Evolutionary conservation across 2,888 invertebrate genomes (phyloP).

Genomic region (Malthinus seriepunctatus): DNA sequence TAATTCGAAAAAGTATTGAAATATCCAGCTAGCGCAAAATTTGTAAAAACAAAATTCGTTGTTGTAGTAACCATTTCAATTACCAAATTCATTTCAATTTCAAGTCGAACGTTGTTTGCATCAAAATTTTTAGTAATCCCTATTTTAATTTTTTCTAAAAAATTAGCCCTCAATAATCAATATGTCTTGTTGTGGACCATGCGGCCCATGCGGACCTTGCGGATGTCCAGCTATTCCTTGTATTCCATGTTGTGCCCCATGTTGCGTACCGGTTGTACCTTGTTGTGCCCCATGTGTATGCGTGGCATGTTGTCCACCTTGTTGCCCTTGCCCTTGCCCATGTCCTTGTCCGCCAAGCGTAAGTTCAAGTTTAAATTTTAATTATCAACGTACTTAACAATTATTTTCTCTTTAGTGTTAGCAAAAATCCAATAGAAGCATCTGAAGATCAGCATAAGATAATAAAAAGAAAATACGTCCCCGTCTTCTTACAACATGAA

Average conservation of each 20-base stretch:
- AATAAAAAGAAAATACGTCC: too few relatives aligned
- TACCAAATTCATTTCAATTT: background rate
- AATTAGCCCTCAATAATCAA: background rate
- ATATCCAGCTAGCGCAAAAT: background rate
- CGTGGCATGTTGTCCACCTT: background rate
- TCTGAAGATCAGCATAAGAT: too few relatives aligned
- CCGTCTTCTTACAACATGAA: too few relatives aligned
- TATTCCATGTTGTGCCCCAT: background rate
- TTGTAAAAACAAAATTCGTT: constrained; percentile 2
- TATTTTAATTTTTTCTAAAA: background rate
- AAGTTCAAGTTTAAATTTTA: background rate
- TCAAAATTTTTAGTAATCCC: background rate
- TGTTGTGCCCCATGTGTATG: constrained; percentile 2
- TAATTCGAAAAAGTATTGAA: background rate
- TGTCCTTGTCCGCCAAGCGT: background rate
- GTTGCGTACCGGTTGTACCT: background rate
- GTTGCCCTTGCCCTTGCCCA: background rate
- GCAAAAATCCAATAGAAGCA: too few relatives aligned
- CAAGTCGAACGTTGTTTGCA: background rate
- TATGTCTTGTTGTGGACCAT: background rate
- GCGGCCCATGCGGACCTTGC: background rate
- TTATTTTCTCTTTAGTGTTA: background rate
- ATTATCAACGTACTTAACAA: too few relatives aligned
- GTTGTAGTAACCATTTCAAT: background rate
- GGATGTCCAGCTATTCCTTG: too few relatives aligned